Base-by-base conservation (phyloP, 2,113 vertebrate species). In the Perca schrenkii region DNA sequence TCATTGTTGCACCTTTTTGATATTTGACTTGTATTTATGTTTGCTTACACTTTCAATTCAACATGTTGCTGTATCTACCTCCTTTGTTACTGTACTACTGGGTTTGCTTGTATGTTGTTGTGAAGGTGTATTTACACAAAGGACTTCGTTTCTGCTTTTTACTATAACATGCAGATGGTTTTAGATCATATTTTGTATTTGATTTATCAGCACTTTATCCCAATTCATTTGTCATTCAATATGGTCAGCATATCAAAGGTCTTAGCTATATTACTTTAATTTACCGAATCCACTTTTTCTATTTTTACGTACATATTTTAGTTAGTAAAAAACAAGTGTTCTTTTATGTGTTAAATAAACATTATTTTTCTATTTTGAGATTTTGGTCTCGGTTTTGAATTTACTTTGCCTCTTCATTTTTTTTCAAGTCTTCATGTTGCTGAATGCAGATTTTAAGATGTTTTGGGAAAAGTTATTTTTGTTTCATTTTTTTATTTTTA, bases 261-360 rank as follows among this genome's bases (percentile, higher is more conserved):
- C 52, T 66, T 0, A 25, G 28, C 4, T 56, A 3, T 68, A 14
- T 63, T 57, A 28, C 19, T 74, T 65, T 46, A 69, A 68, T 79
- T 79, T 60, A 8, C 64, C 21, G 52, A 81, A 79, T 1, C 16
- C 4, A 52, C 34, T 34, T 14, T 47, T 50, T 76, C 22, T 68
- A 49, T 73, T 71, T 78, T 71, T 47, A 16, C 17, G 0, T 46
- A 34, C 14, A 14, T 49, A 25, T 57, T 68, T 58, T 62, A 63
- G 46, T 71, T 64, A n/a, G n/a, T n/a, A n/a, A n/a, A n/a, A n/a
- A n/a, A n/a, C n/a, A 17, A 57, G 21, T 77, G 49, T 84, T 70
- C 13, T 66, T 83, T 73, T 64, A 64, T 74, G 31, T 87, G 12
- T 77, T 80, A 50, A 93, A 92, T 90, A 92, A 93, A 92, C 60